phyloP scores from a whole-genome alignment of 2,797 vertebrate genomes.

The Platyrinchus mystaceus region DNA sequence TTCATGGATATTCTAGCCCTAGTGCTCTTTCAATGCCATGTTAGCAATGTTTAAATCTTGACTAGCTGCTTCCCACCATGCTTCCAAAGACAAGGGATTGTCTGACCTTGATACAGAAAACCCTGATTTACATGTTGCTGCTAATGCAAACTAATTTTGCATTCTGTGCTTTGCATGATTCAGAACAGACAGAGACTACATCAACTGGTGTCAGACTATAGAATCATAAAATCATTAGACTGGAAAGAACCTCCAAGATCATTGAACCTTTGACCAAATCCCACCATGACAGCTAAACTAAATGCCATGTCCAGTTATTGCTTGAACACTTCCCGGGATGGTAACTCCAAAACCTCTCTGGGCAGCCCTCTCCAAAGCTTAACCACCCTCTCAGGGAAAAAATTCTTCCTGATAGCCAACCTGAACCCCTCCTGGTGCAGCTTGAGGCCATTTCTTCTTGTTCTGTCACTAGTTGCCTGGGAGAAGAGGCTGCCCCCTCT shows the following conservation, averaged over 20 bases:
- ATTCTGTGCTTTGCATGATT: conserved; percentile 20
- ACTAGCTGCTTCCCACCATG: background rate
- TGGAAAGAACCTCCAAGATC: background rate
- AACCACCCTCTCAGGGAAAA: background rate
- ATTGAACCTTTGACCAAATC: background rate
- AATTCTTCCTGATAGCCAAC: background rate
- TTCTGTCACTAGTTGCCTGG: background rate
- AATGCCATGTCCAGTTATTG: background rate
- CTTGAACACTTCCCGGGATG: background rate
- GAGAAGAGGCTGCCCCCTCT: background rate
- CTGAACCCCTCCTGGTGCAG: background rate
- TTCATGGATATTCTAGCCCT: background rate
- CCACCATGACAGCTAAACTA: background rate
- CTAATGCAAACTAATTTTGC: background rate
- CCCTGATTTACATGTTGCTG: background rate
- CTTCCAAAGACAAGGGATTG: background rate
- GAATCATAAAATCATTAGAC: background rate
- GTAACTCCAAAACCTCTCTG: background rate
- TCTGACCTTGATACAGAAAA: background rate
- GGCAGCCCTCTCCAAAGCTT: background rate
- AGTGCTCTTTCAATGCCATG: background rate
- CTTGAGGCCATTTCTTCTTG: background rate
- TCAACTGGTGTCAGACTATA: background rate
- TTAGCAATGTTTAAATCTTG: background rate
- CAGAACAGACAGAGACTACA: background rate